These are phyloP conservation scores for Sitophilus oryzae DNA, from an alignment of 1,140 invertebrate species.

Conservation along the genomic window DNA sequence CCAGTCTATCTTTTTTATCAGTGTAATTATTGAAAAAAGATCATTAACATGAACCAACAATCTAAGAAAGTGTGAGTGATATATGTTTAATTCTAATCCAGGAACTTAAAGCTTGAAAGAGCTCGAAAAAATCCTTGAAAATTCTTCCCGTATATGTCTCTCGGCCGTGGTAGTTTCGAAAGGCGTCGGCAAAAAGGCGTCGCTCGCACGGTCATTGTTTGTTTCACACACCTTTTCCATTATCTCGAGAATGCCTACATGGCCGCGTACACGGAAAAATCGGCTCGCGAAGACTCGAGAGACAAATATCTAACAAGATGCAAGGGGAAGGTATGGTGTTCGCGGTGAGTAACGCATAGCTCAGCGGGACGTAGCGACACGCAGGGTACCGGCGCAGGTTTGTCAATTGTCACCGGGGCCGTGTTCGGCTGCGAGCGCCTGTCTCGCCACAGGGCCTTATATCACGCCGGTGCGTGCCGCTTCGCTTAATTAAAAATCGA, in stretches of 20 bases:
- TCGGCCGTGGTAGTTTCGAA: not conserved
- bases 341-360: constrained; percentile 38
- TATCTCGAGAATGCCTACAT: constrained; percentile 35
- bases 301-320: constrained; percentile 41
- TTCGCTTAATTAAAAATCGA: not conserved
- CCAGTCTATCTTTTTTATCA: too few relatives aligned
- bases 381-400: constrained; percentile 38
- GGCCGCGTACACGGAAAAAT: constrained; percentile 30
- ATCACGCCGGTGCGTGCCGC: constrained; percentile 23
- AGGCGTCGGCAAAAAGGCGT: not conserved
- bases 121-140: too few relatives aligned
- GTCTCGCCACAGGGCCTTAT: constrained; percentile 35
- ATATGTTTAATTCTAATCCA: too few relatives aligned
- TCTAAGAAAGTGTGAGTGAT: too few relatives aligned
- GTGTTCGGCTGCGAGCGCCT: constrained; percentile 38
- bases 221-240: constrained; percentile 39
- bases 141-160: too few relatives aligned
- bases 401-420: constrained; percentile 42
- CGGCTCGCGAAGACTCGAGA: constrained; percentile 26
- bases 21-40: too few relatives aligned
- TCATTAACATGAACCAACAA: too few relatives aligned
- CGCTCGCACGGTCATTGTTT: constrained; percentile 27
- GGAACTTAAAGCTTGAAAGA: too few relatives aligned
- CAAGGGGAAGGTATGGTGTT: constrained; percentile 37
- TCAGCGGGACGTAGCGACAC: constrained; percentile 37